Evolutionary conservation across 2,888 invertebrate genomes (phyloP), one percentile per base, ranked within the genome.

Genomic region (Perizoma affinitatum): DNA sequence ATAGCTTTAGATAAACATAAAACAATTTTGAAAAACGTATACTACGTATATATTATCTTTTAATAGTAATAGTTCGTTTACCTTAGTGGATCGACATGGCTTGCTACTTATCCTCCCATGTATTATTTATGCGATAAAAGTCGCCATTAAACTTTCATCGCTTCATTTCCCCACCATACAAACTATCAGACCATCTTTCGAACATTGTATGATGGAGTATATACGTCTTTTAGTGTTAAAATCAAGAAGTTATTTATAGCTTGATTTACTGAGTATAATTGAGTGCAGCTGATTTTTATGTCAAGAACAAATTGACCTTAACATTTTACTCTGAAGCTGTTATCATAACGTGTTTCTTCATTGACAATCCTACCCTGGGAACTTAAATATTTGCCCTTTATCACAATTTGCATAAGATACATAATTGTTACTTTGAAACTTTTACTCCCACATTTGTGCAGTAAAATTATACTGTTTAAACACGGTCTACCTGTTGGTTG

Each of bases 81-180:
- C 7, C 40, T 5, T 40, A 40, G 46, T 46, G 10, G 41, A 40
- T 54, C 10, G 10, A 88, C 86, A 85, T 75, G 71, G 81, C 74
- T 83, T 77, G 71, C 79, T 83, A 84, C 87, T 89, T 85, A 83
- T 75, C 80, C 80, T 78, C 80, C 73, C 57, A 89, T 90, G 88
- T 84, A 82, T 88, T 88, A 90, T 88, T 79, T 80, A 88, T 88
- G 85, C 71, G 60, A 58, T 59, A 65, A 73, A 75, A 75, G 76
- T 68, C 61, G 47, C 58, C 80, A 84, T 88, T 87, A 84, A 82
- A 82, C 82, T 86, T 88, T 88, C 87, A 86, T 88, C 74, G 78
- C 73, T 76, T 82, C 80, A 83, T 82, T 78, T n/a, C 11, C 47
- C n/a, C 42, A 10, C 0, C 43, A 43, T 22, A 22, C 22, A 22